Base-by-base conservation (phyloP, 2,797 vertebrate genomes). In the Okamejei kenojei region DNA sequence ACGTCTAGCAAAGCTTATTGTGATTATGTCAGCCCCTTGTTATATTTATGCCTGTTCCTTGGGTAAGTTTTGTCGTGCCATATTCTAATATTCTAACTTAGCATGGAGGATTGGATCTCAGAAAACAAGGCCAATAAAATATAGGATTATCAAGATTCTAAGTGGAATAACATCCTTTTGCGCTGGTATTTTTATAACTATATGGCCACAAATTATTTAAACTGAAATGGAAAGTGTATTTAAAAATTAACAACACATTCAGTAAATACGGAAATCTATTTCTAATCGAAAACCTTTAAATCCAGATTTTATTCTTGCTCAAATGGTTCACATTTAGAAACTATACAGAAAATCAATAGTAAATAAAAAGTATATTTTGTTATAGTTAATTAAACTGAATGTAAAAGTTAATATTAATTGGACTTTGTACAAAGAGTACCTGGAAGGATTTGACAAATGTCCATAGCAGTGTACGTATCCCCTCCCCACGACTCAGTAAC, bases 371-470 rank as follows among this genome's bases (percentile, higher is more conserved):
- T 54, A 54, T 32, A 35, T 61, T 82, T 21, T 35, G 81, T 26
- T 84, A 58, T 29, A 54, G 29, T 61, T 0, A 68, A 88, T 32
- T 86, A 63, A n/a, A 86, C 58, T n/a, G 26, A 54, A 29, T 61
- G 81, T 54, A 61, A 1, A 61, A 9, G 58, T 32, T 65, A n/a
- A n/a, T n/a, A 77, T 77, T n/a, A 32, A 86, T 32, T 32, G 61
- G 63, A 86, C 54, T 63, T 68, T 68, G 38, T 58, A 17, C 61
- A 9, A 93, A 93, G 15, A 96, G 96, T 94, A 99, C 99, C 98
- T 99, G 99, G 95, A 99, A 99, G 93, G 99, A 99, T 94, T 99
- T 99, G 95, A 99, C 99, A 94, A 99, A 99, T 2, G 99, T 99
- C 99, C 99, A 99, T 76, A 99, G 96, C 93, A 99, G 95, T 0